These are phyloP conservation scores for Ophioninae sp. DNA, from an alignment of 2,888 invertebrate genomes.

Conservation along the genomic window DNA sequence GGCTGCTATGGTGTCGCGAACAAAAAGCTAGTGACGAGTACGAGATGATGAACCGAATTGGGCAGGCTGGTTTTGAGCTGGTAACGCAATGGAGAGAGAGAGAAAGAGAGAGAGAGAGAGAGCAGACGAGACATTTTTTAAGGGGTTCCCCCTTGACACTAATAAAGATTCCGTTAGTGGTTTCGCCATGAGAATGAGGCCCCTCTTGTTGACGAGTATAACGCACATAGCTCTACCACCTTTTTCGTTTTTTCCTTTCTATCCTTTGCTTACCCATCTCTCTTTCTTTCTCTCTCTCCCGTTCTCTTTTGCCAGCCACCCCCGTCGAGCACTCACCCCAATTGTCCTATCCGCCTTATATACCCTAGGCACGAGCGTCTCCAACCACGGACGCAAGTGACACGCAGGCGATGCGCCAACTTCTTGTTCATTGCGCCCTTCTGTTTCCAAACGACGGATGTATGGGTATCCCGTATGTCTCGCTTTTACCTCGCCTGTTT, in stretches of 20 bases:
- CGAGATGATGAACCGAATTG: slow-evolving; percentile 30
- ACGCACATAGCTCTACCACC: slow-evolving; percentile 61
- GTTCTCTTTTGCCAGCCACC: slow-evolving; percentile 30
- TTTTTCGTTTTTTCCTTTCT: slow-evolving; percentile 23
- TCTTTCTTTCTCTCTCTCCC: slow-evolving; percentile 19
- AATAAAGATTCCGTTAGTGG: slow-evolving; percentile 73
- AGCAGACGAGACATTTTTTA: slow-evolving; percentile 68
- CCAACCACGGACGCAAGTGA: slow-evolving; percentile 8
- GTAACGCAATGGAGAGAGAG: neutral
- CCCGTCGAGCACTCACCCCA: slow-evolving; percentile 37
- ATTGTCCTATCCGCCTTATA: slow-evolving; percentile 25
- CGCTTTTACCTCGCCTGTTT: slow-evolving; percentile 35
- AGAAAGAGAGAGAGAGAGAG: neutral
- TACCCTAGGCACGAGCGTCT: slow-evolving; percentile 27
- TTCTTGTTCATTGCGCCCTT: slow-evolving; percentile 1
- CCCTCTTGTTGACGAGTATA: slow-evolving; percentile 67
- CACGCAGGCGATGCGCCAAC: neutral
- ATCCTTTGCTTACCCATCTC: neutral
- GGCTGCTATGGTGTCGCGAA: too few species aligned
- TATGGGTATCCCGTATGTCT: slow-evolving; percentile 15
- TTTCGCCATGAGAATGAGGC: slow-evolving; percentile 56
- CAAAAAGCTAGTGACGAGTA: neutral
- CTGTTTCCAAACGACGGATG: slow-evolving; percentile 10
- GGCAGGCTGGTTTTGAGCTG: slow-evolving; percentile 39
- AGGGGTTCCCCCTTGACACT: slow-evolving; percentile 72